Conservation (phyloP, 2,888 invertebrate species). For the Epirrita christyi region DNA sequence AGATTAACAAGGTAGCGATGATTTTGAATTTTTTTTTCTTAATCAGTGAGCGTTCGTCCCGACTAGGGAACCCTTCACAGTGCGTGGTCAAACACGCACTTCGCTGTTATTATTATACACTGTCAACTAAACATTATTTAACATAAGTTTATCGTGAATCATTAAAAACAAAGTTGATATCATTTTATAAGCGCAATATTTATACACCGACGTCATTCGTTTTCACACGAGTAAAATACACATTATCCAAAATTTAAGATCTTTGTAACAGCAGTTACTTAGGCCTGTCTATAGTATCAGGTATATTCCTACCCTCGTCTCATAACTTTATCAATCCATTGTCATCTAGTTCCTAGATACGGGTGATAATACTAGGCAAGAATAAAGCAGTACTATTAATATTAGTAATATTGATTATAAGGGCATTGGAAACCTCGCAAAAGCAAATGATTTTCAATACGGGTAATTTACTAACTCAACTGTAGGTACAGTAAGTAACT, state of each 20-base stretch:
- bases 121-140: too few relatives aligned
- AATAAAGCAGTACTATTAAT: not conserved
- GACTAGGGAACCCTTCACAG: too few relatives aligned
- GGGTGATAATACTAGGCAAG: constrained; percentile 10
- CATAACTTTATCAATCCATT: not conserved
- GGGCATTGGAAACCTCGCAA: constrained; percentile 21
- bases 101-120: too few relatives aligned
- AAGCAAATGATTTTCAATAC: constrained; percentile 9
- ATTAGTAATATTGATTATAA: not conserved
- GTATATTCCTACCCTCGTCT: constrained; percentile 2
- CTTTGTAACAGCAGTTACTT: not conserved
- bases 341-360: constrained; percentile 5
- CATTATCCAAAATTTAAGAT: too few relatives aligned
- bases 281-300: not conserved
- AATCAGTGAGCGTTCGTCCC: too few relatives aligned
- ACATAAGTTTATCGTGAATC: too few relatives aligned
- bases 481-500: not conserved
- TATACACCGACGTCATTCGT: not conserved
- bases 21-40: too few relatives aligned
- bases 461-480: too few relatives aligned
- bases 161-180: not conserved
- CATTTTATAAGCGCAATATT: not conserved
- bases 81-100: too few relatives aligned
- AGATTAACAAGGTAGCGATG: too few relatives aligned
- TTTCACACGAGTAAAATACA: not conserved